These are phyloP conservation scores for Uropetala carovei DNA, from an alignment of 2,888 invertebrate species.

Conservation along the genomic window DNA sequence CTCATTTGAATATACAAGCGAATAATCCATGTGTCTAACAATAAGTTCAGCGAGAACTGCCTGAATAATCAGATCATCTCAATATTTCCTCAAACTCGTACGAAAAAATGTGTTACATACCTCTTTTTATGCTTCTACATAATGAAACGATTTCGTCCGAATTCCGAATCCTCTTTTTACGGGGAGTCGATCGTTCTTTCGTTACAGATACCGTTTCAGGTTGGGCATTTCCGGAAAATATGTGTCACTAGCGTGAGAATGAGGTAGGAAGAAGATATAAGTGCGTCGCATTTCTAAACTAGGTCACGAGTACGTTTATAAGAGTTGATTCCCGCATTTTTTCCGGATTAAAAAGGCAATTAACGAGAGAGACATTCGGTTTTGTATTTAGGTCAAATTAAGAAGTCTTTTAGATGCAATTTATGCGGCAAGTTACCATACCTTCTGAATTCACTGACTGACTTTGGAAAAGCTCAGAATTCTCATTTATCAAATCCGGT, in stretches of 20 bases:
- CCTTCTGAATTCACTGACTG: no score
- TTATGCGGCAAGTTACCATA: no score
- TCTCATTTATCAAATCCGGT: no score
- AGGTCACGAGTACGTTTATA: no score
- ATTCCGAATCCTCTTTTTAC: neutral
- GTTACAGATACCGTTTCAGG: neutral
- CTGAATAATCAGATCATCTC: neutral
- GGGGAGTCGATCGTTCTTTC: neutral
- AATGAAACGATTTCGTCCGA: neutral
- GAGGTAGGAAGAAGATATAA: neutral
- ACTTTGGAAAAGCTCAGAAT: no score
- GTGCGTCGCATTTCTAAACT: neutral
- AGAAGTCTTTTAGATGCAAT: no score
- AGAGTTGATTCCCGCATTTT: no score
- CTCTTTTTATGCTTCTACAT: neutral
- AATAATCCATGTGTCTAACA: no score
- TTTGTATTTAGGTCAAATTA: no score
- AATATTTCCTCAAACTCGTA: neutral
- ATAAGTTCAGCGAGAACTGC: neutral
- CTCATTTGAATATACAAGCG: neutral
- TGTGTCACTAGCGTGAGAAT: neutral
- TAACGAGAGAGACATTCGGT: neutral
- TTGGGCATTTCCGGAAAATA: neutral
- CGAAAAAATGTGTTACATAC: neutral
- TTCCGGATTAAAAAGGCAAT: no score